These are phyloP conservation scores for Florisuga fusca DNA, from an alignment of 2,797 vertebrate genomes.

Conservation along the genomic window DNA sequence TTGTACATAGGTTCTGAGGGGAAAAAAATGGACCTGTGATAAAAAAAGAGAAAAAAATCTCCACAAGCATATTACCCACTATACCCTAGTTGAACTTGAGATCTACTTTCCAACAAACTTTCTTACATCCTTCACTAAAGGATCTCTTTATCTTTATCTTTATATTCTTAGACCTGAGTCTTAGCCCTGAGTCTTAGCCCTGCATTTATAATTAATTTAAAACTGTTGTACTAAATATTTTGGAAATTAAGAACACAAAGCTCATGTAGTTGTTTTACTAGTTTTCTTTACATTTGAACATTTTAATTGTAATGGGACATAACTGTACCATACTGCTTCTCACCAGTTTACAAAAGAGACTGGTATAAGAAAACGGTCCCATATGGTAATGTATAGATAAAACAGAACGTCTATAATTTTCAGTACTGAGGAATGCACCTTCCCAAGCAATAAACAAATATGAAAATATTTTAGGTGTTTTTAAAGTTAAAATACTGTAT, in stretches of 20 bases:
- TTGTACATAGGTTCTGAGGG: background rate
- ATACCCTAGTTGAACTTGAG: background rate
- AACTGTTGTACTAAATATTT: conserved; percentile 47
- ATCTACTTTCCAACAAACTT: background rate
- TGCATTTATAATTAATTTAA: conserved; percentile 70
- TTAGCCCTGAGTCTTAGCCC: conserved; percentile 41
- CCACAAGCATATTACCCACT: background rate
- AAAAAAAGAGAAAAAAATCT: background rate
- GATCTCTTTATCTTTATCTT: too few species aligned
- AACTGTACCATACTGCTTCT: conserved; percentile 68
- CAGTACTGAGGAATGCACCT: conserved; percentile 22
- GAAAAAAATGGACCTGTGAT: background rate
- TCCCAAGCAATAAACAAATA: background rate
- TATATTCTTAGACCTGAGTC: conserved; percentile 21
- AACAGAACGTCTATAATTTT: background rate
- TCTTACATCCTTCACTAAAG: background rate
- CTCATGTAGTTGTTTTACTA: conserved; percentile 50
- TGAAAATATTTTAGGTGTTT: background rate
- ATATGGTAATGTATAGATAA: background rate
- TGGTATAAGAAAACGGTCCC: background rate
- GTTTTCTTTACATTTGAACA: conserved; percentile 55
- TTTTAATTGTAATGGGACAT: conserved; percentile 61
- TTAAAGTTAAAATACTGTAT: background rate
- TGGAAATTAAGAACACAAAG: conserved; percentile 59
- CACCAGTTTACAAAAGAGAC: conserved; percentile 48